Base-by-base conservation (phyloP, 2,113 vertebrate genomes). In the Oncorhynchus keta region DNA sequence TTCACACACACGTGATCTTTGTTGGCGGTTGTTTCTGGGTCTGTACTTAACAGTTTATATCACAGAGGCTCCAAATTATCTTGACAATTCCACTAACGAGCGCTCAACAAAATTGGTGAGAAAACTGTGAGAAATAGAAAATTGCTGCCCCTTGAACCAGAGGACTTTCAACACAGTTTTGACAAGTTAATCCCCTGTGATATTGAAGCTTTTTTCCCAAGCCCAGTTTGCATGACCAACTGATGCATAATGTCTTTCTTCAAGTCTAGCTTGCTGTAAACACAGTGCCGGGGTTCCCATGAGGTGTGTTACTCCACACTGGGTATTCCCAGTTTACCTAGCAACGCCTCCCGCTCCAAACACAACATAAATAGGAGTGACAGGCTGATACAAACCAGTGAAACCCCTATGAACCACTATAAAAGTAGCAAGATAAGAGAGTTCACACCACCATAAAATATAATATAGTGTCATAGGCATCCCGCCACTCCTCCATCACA, bases 291-390 rank as follows among this genome's bases (percentile, higher is more conserved):
- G 59, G 57, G 68, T 79, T 35, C 87, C 85, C 83, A 68, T 30
- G 22, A 45, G 39, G 39, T 70, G 73, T 51, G 45, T 77, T 74
- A 84, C 79, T 87, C 81, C 82, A 77, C 85, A 70, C 85, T 3
- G 55, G 81, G 79, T 82, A 86, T 88, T 91, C 87, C 75, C 80
- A 81, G 65, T 80, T 62, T 83, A 84, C 90, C 85, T 89, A 91
- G 87, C 89, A 93, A 92, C 89, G 39, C 55, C 14, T 76, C 64
- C 72, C 24, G 39, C 80, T 86, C 82, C 57, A 87, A 88, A 86
- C 83, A 90, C 85, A 84, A 89, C 85, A 87, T 76, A 86, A 80
- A 83, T 73, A 82, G 70, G 67, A 77, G 80, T 78, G 64, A 76
- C 70, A n/a, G 45, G 66, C 81, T 76, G 73, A 81, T 57, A 71